Conservation (phyloP, 92 coral and sea anemone genomes). For the Heteractis magnifica region DNA sequence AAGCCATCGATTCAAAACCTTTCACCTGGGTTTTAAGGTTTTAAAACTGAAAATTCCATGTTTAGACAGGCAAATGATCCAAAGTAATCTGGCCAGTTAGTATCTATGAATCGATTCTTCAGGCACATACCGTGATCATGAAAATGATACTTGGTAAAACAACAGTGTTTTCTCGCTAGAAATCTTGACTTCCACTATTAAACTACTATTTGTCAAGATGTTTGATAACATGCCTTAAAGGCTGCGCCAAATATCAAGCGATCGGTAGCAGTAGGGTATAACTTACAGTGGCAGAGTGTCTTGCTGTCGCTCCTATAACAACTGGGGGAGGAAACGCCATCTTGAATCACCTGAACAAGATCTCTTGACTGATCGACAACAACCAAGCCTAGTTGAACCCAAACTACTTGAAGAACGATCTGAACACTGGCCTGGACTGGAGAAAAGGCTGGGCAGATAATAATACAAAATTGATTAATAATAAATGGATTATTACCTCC, state of each 20-base stretch:
- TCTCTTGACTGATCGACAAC: background rate
- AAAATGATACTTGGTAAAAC: background rate
- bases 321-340: conserved; percentile 22
- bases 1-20: background rate
- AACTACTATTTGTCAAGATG: background rate
- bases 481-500: background rate
- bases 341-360: background rate
- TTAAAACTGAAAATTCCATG: background rate
- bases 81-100: background rate
- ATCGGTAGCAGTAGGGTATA: background rate
- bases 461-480: background rate
- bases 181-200: too few relatives aligned
- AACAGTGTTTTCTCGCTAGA: background rate
- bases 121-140: background rate
- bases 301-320: conserved; percentile 11
- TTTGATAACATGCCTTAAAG: background rate
- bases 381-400: background rate
- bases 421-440: background rate
- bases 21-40: background rate
- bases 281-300: conserved; percentile 26
- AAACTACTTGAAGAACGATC: background rate
- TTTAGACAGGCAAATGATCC: background rate
- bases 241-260: conserved; percentile 8
- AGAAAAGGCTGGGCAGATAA: background rate
- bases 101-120: background rate